Evolutionary conservation across 2,113 vertebrate species (phyloP).

Genomic region (Phoenicopterus ruber): DNA sequence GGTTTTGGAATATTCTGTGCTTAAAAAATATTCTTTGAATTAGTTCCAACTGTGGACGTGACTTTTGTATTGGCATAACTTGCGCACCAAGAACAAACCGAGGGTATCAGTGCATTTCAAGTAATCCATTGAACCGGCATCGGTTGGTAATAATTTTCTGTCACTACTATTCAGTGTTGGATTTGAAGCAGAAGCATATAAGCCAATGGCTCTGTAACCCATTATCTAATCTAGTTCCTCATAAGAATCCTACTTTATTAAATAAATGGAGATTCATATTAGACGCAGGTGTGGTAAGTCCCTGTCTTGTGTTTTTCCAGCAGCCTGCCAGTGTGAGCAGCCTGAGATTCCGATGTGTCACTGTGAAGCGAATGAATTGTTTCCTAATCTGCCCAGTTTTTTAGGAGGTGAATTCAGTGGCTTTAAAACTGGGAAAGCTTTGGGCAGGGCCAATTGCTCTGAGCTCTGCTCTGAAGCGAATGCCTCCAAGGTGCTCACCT

Average conservation of each 20-base stretch:
- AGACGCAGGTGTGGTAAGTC: neutral
- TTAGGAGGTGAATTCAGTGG: neutral
- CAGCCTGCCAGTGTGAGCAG: neutral
- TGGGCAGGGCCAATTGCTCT: neutral
- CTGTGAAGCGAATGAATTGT: neutral
- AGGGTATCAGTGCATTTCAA: neutral
- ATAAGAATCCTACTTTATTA: neutral
- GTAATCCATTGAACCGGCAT: neutral
- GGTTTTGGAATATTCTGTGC: neutral
- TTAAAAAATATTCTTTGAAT: neutral
- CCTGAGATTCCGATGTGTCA: neutral
- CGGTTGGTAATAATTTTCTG: neutral
- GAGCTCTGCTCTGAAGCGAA: neutral
- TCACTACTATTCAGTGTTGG: neutral
- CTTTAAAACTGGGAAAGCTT: neutral
- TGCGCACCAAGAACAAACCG: neutral
- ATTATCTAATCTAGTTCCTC: neutral
- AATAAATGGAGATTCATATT: neutral
- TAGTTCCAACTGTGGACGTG: neutral
- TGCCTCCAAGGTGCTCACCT: neutral
- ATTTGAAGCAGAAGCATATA: neutral
- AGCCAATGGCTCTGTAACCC: slow-evolving; percentile 1
- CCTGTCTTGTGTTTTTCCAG: neutral
- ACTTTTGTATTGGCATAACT: neutral
- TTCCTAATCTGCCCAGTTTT: neutral